These are phyloP conservation scores for Chascanopsetta lugubris DNA, from an alignment of 2,113 vertebrate species.

Conservation along the genomic window DNA sequence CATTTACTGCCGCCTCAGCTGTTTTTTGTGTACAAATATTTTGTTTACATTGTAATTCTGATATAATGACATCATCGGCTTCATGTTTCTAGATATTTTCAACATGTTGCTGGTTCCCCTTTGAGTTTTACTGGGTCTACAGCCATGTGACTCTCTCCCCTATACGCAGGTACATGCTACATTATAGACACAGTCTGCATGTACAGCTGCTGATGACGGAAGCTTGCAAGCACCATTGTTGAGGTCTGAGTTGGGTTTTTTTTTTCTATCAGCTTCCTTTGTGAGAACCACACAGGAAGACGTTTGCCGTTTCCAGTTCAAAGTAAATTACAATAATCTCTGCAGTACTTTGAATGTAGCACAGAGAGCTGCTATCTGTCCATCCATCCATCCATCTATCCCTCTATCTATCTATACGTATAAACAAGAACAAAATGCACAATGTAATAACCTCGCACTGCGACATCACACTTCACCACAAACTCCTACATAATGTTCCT, in stretches of 20 bases:
- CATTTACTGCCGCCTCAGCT: not conserved
- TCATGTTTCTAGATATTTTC: not conserved
- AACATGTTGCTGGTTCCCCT: not conserved
- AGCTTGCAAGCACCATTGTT: not conserved
- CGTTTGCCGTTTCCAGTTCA: conserved; percentile 9
- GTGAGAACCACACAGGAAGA: conserved; percentile 58
- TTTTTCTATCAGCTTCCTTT: conserved; percentile 22
- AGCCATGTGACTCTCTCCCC: not conserved
- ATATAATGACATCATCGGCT: not conserved
- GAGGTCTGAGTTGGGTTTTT: conserved; percentile 16
- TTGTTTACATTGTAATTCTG: not conserved
- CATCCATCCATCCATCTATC: not conserved
- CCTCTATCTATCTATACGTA: not conserved
- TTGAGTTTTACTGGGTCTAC: not conserved
- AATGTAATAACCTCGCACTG: no score
- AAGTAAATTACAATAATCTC: not conserved
- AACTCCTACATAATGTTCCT: no score
- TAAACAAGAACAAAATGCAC: no score
- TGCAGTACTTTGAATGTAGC: conserved; percentile 6
- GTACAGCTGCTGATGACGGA: not conserved
- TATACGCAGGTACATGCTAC: no score
- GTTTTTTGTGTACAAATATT: not conserved
- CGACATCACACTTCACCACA: no score
- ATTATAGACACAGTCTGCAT: not conserved
- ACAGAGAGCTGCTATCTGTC: no score